Evolutionary conservation across 2,797 vertebrate genomes (phyloP).

Genomic region (Enteromius trimaculatus): DNA sequence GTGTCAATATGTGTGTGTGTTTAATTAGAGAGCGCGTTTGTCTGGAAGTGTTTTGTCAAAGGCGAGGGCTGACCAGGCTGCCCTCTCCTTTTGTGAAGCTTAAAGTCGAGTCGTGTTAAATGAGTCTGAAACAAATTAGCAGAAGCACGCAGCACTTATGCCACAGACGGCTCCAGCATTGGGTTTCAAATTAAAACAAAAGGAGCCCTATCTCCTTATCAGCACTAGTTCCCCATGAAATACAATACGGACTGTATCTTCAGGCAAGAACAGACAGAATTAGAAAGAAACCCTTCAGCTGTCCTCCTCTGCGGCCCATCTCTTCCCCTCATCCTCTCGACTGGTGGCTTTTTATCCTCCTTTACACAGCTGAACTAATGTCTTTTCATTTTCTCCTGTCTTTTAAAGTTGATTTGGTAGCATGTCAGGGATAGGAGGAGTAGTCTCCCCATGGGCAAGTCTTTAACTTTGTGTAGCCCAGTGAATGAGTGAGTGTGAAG

Average conservation of each 20-base stretch:
- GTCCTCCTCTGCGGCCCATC: slow-evolving; percentile 54
- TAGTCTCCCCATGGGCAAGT: slow-evolving; percentile 33
- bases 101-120: slow-evolving; percentile 73
- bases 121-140: slow-evolving; percentile 82
- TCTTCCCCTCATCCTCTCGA: slow-evolving; percentile 54
- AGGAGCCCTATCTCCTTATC: slow-evolving; percentile 80
- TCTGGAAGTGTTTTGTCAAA: slow-evolving; percentile 56
- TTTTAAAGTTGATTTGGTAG: slow-evolving; percentile 59
- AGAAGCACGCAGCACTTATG: slow-evolving; percentile 74
- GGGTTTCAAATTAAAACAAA: slow-evolving; percentile 87
- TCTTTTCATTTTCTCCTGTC: slow-evolving; percentile 56
- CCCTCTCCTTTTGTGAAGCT: slow-evolving; percentile 59
- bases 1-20: slow-evolving; percentile 42
- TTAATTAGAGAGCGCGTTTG: slow-evolving; percentile 54
- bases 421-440: slow-evolving; percentile 40
- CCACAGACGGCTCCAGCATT: slow-evolving; percentile 80
- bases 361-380: slow-evolving; percentile 51
- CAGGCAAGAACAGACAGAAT: slow-evolving; percentile 67
- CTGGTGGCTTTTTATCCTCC: slow-evolving; percentile 50
- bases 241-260: slow-evolving; percentile 73
- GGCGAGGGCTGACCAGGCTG: slow-evolving; percentile 56
- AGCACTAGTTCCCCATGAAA: slow-evolving; percentile 80
- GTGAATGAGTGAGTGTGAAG: slow-evolving; percentile 6
- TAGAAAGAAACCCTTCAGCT: slow-evolving; percentile 67
- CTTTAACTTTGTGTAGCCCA: slow-evolving; percentile 10